These are phyloP conservation scores for Colistium nudipinnis DNA, from an alignment of 2,113 vertebrate species.

Conservation along the genomic window DNA sequence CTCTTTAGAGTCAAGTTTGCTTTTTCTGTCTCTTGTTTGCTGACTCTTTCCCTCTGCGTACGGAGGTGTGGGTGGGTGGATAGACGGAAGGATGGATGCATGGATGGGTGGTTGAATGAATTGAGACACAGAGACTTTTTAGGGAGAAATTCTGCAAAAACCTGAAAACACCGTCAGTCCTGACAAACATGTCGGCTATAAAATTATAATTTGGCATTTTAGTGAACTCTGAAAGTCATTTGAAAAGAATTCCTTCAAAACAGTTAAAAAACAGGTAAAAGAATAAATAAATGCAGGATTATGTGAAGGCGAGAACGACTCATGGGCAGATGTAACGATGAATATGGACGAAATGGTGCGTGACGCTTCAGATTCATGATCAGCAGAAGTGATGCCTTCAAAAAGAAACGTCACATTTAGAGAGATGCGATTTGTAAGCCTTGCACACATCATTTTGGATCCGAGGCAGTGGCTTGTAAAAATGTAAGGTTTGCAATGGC, in stretches of 20 bases:
- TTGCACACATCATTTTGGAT: background rate
- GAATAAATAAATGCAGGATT: background rate
- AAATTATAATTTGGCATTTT: background rate
- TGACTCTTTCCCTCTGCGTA: slow-evolving; percentile 20
- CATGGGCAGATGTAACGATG: background rate
- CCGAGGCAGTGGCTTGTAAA: background rate
- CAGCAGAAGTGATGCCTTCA: background rate
- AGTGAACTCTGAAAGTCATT: no score
- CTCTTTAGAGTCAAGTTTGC: slow-evolving; percentile 44
- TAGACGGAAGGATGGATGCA: slow-evolving; percentile 8
- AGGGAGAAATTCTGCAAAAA: background rate
- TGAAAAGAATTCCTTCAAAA: background rate
- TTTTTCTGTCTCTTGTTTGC: slow-evolving; percentile 41
- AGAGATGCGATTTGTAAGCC: no score
- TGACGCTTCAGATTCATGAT: background rate
- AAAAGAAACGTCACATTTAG: background rate
- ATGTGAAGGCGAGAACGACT: background rate
- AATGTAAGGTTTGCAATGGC: background rate
- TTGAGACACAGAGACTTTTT: slow-evolving; percentile 7
- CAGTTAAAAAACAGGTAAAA: background rate
- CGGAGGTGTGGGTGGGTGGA: background rate
- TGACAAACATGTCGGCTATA: background rate
- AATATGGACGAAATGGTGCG: background rate
- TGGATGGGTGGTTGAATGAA: slow-evolving; percentile 13
- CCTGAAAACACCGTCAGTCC: background rate